Evolutionary conservation across 1,140 invertebrate species (phyloP).

Genomic region (Coptotermes formosanus): DNA sequence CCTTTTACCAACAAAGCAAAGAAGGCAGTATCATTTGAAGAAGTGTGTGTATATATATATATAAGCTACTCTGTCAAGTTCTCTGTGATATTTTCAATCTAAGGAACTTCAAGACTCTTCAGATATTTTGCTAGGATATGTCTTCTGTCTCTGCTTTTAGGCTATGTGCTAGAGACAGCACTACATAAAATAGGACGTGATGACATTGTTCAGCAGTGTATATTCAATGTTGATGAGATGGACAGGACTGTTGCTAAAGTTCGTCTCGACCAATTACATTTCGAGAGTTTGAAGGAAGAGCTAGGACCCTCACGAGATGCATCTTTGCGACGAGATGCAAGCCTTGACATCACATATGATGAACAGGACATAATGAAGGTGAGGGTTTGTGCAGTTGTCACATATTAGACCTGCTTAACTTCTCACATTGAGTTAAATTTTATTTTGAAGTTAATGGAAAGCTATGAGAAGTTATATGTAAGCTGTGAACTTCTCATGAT

Average conservation of each 20-base stretch:
- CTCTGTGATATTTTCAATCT: neutral
- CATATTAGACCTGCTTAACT: too few relatives aligned
- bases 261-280: slow-evolving; percentile 55
- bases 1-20: too few relatives aligned
- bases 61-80: neutral
- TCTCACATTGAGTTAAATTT: too few relatives aligned
- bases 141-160: slow-evolving; percentile 40
- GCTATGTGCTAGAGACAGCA: slow-evolving; percentile 59
- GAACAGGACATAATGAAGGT: slow-evolving; percentile 71
- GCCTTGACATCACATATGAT: slow-evolving; percentile 55
- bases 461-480: too few relatives aligned
- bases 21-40: too few relatives aligned
- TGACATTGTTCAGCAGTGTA: slow-evolving; percentile 63
- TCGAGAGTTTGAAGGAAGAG: slow-evolving; percentile 56
- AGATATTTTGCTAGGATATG: neutral
- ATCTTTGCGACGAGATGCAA: slow-evolving; percentile 40
- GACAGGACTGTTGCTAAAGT: slow-evolving; percentile 57
- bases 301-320: slow-evolving; percentile 50
- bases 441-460: too few relatives aligned
- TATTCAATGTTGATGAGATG: slow-evolving; percentile 58
- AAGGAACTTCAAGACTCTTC: neutral
- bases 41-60: too few relatives aligned
- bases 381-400: neutral
- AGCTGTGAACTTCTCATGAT: too few relatives aligned
- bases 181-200: slow-evolving; percentile 57